These are phyloP conservation scores for Cavia porcellus DNA, from an alignment of 2,113 vertebrate species.

Conservation along the genomic window DNA sequence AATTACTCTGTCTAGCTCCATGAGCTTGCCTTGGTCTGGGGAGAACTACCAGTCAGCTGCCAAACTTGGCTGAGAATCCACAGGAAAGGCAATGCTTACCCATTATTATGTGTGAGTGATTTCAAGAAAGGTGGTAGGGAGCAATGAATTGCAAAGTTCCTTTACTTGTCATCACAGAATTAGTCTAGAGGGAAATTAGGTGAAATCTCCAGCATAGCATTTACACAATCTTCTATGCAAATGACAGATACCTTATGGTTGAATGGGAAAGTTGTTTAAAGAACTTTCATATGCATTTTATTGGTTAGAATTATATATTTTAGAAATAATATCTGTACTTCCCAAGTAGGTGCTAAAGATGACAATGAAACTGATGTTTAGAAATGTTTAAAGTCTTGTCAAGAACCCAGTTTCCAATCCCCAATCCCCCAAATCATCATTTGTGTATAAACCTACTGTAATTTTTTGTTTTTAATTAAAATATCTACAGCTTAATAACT, in stretches of 20 bases:
- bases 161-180: constrained; percentile 17
- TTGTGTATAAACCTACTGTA: background rate
- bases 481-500: constrained; percentile 15
- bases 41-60: background rate
- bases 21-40: constrained; percentile 44
- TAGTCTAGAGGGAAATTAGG: constrained; percentile 1
- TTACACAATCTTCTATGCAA: background rate
- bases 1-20: background rate
- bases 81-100: background rate
- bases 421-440: background rate
- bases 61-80: background rate
- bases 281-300: background rate
- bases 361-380: constrained; percentile 7
- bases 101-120: background rate
- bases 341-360: background rate
- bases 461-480: constrained; percentile 57
- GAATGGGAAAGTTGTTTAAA: background rate
- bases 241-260: background rate
- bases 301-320: background rate
- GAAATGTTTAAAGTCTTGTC: background rate
- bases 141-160: background rate
- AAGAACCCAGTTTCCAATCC: background rate
- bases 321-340: background rate
- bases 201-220: background rate
- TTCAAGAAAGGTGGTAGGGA: background rate